phyloP scores from a whole-genome alignment of 2,888 invertebrate genomes.

The Nephrocerus scutellatus region DNA sequence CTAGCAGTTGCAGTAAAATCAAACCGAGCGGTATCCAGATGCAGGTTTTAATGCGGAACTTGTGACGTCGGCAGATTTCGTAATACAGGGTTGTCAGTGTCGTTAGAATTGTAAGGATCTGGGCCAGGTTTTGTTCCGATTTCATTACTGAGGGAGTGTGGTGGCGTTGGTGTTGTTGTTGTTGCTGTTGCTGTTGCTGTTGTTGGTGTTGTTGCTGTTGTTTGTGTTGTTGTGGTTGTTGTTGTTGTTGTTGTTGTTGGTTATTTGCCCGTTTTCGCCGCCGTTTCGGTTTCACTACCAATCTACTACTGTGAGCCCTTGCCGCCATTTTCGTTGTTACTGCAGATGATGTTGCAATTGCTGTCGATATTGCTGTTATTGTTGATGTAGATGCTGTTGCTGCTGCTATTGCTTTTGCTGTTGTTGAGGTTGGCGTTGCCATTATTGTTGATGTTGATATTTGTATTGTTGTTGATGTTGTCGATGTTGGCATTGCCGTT shows the following conservation, averaged over 20 bases:
- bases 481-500: slow-evolving; percentile 7
- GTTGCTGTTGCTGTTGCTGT: neutral
- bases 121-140: neutral
- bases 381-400: neutral
- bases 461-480: slow-evolving; percentile 10
- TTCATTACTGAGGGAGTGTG: neutral
- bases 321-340: neutral
- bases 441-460: slow-evolving; percentile 10
- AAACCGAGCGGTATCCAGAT: slow-evolving; percentile 12
- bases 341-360: slow-evolving; percentile 1
- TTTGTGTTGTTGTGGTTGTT: neutral
- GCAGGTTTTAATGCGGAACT: neutral
- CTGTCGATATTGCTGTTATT: neutral
- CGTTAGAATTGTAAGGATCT: neutral
- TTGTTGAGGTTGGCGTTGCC: neutral
- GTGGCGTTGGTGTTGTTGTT: neutral
- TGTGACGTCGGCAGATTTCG: slow-evolving; percentile 16
- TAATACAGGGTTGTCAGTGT: slow-evolving; percentile 1
- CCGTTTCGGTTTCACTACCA: too few species aligned
- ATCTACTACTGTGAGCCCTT: too few species aligned
- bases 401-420: slow-evolving; percentile 1
- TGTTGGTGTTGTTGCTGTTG: slow-evolving; percentile 1
- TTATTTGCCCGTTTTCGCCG: too few species aligned
- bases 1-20: slow-evolving; percentile 15
- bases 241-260: slow-evolving; percentile 2